Evolutionary conservation across 2,797 vertebrate species (phyloP).

Genomic region (Malurus splendens): DNA sequence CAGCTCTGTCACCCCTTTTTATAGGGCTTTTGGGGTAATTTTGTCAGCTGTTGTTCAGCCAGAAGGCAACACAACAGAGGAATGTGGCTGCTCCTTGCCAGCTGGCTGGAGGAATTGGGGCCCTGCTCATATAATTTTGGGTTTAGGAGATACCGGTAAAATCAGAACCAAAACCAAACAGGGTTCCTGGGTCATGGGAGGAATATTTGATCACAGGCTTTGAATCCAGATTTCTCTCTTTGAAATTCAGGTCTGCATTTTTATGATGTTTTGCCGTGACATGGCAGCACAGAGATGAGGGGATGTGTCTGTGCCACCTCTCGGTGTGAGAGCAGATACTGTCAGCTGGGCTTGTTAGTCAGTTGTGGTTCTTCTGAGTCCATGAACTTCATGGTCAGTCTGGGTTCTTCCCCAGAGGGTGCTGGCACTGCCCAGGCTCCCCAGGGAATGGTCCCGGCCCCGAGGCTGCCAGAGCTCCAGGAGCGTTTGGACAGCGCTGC

Average conservation of each 20-base stretch:
- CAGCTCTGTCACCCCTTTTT: background rate
- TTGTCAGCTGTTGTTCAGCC: background rate
- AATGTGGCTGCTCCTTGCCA: background rate
- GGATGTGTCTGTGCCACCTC: background rate
- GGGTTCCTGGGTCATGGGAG: background rate
- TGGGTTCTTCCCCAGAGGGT: background rate
- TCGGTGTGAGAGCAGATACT: background rate
- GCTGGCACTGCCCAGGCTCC: background rate
- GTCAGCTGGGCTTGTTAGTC: background rate
- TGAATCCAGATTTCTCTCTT: background rate
- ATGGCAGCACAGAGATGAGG: background rate
- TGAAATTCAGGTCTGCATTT: background rate
- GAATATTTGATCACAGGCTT: background rate
- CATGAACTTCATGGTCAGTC: background rate
- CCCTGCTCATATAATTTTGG: background rate
- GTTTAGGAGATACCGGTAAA: background rate
- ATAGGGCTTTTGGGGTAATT: background rate
- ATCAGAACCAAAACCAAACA: background rate
- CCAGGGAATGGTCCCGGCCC: background rate
- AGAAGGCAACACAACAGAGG: background rate
- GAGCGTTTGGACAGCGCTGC: fast-evolving
- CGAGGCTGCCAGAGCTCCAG: background rate
- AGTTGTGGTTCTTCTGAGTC: background rate
- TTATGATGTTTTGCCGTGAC: fast-evolving
- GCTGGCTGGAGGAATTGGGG: background rate